Evolutionary conservation across 2,113 vertebrate genomes (phyloP), one percentile per base, ranked within the genome.

Genomic region (Protomyctophum bolini): DNA sequence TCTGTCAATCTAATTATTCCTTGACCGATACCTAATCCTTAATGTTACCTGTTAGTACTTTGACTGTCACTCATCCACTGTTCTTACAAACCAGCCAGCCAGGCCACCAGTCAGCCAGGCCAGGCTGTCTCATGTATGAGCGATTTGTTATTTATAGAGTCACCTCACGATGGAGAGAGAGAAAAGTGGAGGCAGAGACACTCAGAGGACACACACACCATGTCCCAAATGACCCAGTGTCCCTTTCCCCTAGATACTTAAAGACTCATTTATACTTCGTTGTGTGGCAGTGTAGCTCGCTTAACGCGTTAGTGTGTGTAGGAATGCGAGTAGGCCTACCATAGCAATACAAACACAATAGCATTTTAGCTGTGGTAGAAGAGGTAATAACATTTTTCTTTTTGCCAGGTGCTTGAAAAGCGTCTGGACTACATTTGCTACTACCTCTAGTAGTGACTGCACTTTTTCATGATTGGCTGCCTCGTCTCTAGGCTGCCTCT

Each of bases 81-180:
- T 52, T 73, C 78, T 83, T 78, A 81, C 79, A 70, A 70, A 8
- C 65, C 77, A 83, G 76, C 73, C 74, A 69, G 68, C 66, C 81
- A 70, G 79, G 65, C 80, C 21, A 21, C 21, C 21, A 45, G 55
- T 71, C 75, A 61, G 54, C 76, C 33, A 41, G 33, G 33, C 33
- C 2, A 41, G 33, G 33, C 33, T 41, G 33, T 41, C 33, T 6
- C 33, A 41, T 80, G 80, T 87, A 83, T 80, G 74, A 87, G 72
- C 81, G 80, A 84, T 71, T 76, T 73, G 76, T 77, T 88, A 88
- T 90, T 88, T 90, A 88, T 90, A 88, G 86, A 77, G 78, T 83
- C 85, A 74, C 84, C 81, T 85, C 70, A 57, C 47, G 14, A 69
- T 83, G 68, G 76, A 77, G 66, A 68, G 70, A 69, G 70, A 81